Evolutionary conservation across 2,797 vertebrate species (phyloP), one percentile per base, ranked within the genome.

Genomic region (Enteromius thamalakanensis): DNA sequence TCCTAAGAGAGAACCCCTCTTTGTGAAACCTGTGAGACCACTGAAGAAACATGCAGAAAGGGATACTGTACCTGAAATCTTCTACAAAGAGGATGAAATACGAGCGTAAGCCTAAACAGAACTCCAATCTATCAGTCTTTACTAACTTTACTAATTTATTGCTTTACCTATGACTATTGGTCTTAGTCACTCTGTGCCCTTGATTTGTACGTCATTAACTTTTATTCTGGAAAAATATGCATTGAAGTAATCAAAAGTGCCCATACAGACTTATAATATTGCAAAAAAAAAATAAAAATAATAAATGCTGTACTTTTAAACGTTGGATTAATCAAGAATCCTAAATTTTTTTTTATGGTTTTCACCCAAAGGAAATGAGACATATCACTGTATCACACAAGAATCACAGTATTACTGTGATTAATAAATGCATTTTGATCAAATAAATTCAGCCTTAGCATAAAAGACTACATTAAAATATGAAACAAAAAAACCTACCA

Each of bases 61-160:
- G 34, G 92, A 95, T 0, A 0, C 2, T 0, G 87, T 97, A 3
- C 89, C 89, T 0, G 91, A 95, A 64, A 90, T 99, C 86, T 89
- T 97, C 19, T 99, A 98, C 91, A 85, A 23, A 3, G 98, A 99
- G 89, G 98, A 99, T 82, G 29, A 21, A 65, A 91, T 97, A 29
- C 90, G 97, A 93, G 96, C 95, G 98, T 99, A 92, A 96, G 96
- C 95, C 32, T 12, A 23, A 12, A 40, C 3, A 19, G 6, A 2
- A 9, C 1, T 4, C 7, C 23, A 2, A 79, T 26, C 34, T 11
- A 11, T 65, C 51, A 3, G 8, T 69, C 17, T 58, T 11, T 26
- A 4, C 19, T 37, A 1, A 17, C n/a, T 12, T 37, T n/a, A 11
- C 55, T 5, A 29, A 6, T 34, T 34, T 37, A 42, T 26, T 23